Base-by-base conservation (phyloP, 1,140 invertebrate species). In the Propsilocerus akamusi region DNA sequence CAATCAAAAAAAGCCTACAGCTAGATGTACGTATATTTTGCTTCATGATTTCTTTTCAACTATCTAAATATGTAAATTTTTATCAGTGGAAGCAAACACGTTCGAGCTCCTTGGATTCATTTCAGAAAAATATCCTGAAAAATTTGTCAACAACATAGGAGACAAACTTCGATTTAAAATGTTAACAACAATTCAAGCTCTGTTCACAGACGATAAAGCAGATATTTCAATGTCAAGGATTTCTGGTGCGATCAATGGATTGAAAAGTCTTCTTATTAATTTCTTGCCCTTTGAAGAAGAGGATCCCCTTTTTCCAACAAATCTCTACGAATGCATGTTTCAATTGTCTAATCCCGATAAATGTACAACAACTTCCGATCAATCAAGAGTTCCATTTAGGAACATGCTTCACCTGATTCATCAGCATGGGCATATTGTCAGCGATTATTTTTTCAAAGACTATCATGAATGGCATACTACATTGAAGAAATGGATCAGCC, bases 401-500 rank as follows among this genome's bases (percentile, higher is more conserved):
- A 41, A 41, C 10, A 41, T 41, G 34, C 4, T 41, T 8, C 14
- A 14, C 5, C 8, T 41, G 17, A 17, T 41, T 17, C n/a, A 41
- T 5, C 14, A 8, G 0, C 22, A 20, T 20, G 34, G 34, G 10
- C 34, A 41, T 41, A 7, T 41, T 6, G 34, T 41, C 12, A 37
- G 52, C 30, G 23, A 51, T 8, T 51, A 57, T 7, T 41, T 67
- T 17, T 59, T 56, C 32, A 7, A 46, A 2, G 64, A 67, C 56
- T 54, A 59, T 46, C n/a, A 61, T 14, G 57, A 53, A 26, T 68
- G 66, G 66, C 55, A 64, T 26, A 7, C 49, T 1, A 10, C 54
- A 24, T 49, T 68, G 12, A 30, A 14, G 14, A 37, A 22, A 2
- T 54, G 52, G 52, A 6, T 59, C 5, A 49, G 49, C 2, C 32